Evolutionary conservation across 2,797 vertebrate genomes (phyloP), one percentile per base, ranked within the genome.

Genomic region (Clarias laeviceps): DNA sequence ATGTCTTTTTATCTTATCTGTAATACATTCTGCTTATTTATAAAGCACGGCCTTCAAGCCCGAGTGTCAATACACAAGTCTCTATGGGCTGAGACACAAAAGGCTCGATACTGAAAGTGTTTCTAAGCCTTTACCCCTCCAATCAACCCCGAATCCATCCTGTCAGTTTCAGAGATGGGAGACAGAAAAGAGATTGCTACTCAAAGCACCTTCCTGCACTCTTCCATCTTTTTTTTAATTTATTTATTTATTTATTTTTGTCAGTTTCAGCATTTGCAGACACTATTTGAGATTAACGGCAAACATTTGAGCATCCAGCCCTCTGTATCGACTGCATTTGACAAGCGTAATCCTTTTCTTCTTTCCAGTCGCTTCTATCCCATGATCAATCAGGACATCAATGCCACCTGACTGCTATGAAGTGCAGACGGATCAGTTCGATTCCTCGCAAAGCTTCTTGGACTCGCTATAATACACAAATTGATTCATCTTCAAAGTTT

Each of bases 351-450:
- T 97, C 93, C 93, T 96, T 96, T 96, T 94, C 95, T 96, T 97
- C 95, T 96, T 93, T 93, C 92, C 95, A 96, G 96, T 97, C 96
- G 95, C 96, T 95, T 95, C 93, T 96, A 96, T 96, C 96, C 95
- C 93, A 91, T 92, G 94, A 97, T 97, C 97, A 97, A 96, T 97
- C 96, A 95, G 93, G 90, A 94, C 96, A 96, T 96, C 96, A 97
- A 94, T 96, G 94, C 94, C 94, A 94, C 88, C 92, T 95, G 95
- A 95, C 96, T 89, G 88, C 94, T 95, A 95, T 96, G 96, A 96
- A 95, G 94, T 96, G 94, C 95, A 96, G 94, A 96, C 96, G 94
- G 96, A 94, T 72, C 95, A 94, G 94, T 96, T 96, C 95, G 93
- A 89, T 94, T 94, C 96, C 95, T 92, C 92, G 82, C 93, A 91